Percentiles rank a stretch among this genome's conserved stretches.
Conservation (phyloP, 2,113 vertebrate genomes). For the Apteryx mantelli region DNA sequence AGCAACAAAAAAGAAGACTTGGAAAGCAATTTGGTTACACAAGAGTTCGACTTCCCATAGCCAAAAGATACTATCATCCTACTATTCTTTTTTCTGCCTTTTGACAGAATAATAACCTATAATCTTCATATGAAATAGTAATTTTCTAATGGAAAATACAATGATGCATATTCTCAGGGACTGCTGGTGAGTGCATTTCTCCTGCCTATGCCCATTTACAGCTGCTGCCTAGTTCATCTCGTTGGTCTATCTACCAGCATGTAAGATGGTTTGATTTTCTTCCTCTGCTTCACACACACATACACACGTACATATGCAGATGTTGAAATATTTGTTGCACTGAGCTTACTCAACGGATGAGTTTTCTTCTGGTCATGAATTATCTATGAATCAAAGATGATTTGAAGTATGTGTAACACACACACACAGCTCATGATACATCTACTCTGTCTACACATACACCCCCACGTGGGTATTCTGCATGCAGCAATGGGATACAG, state of each 20-base stretch:
- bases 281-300: not conserved
- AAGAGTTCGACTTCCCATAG: constrained; percentile 17
- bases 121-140: not conserved
- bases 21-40: constrained; percentile 31
- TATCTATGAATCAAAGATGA: not conserved
- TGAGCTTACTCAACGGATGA: not conserved
- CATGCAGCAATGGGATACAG: not conserved
- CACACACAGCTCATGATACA: not conserved
- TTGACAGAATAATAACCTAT: not conserved
- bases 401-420: not conserved
- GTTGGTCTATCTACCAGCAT: not conserved
- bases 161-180: not conserved
- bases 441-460: not conserved
- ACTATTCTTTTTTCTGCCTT: not conserved
- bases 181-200: too few relatives aligned
- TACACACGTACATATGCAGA: not conserved
- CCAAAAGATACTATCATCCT: constrained; percentile 9
- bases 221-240: not conserved
- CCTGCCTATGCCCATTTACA: not conserved
- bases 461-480: not conserved
- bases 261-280: not conserved
- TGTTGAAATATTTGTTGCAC: not conserved
- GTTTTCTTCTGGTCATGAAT: not conserved
- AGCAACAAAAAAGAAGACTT: not conserved
- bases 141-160: not conserved